Evolutionary conservation across 2,113 vertebrate species (phyloP), one percentile per base, ranked within the genome.

Genomic region (Cairina moschata): DNA sequence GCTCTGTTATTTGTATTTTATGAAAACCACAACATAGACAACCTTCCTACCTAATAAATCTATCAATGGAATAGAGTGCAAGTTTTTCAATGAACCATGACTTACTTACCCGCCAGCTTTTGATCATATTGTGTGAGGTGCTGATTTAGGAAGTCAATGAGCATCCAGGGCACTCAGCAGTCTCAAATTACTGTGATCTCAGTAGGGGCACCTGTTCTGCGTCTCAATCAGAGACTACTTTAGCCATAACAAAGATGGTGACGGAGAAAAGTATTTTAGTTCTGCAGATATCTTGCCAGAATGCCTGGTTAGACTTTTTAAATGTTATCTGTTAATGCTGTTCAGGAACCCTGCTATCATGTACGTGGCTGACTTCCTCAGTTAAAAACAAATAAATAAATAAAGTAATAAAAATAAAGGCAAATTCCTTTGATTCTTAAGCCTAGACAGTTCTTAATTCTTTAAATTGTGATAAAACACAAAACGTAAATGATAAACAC

Each of bases 1-100:
- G 56, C 63, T 92, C 88, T 90, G 66, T 66, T 90, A 93, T 95
- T 93, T 94, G 62, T 89, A 22, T 44, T 88, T 91, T 86, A 92
- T 60, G 38, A 81, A 90, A 82, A 7, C 32, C 18, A 17, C 32
- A 65, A 38, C 52, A 65, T 0, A 84, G 80, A 34, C 5, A 90
- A 77, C 36, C 52, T 34, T 28, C 18, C 22, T 29, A 62, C 17
- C 18, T 44, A 83, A 74, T 44, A 78, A 76, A 72, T 20, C 58
- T 69, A 26, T 8, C 28, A 36, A 31, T 38, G 78, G 44, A 42
- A 52, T 6, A 78, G 50, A 74, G 59, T 29, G 40, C 31, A 69
- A 54, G 22, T 18, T 90, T 90, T 85, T 46, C 52, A 67, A 1
- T 38, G 8, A 59, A 83, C 36, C 28, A 7, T 62, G 67, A 66